Evolutionary conservation across 2,888 invertebrate genomes (phyloP).

Genomic region (Lumbricus terrestris): DNA sequence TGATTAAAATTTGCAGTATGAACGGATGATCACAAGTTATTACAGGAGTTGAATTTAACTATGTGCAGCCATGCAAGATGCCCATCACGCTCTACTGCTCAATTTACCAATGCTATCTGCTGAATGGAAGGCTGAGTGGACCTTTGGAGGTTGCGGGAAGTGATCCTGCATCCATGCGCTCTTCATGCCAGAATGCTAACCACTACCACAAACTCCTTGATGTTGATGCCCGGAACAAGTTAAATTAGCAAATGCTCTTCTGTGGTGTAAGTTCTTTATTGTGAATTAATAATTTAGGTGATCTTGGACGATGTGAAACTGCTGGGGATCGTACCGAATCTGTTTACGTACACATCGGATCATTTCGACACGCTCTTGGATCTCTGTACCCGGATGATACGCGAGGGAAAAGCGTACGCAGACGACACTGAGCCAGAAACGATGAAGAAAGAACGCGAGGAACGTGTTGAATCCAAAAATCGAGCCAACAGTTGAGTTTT

Average conservation of each 20-base stretch:
- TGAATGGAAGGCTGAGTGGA: no score
- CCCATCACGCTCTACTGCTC: no score
- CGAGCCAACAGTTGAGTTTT: conserved; percentile 74
- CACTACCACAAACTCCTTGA: no score
- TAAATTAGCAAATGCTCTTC: not conserved
- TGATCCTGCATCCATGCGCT: no score
- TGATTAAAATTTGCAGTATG: no score
- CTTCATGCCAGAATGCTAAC: no score
- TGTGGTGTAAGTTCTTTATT: not conserved
- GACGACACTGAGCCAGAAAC: conserved; percentile 91
- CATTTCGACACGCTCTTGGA: conserved; percentile 89
- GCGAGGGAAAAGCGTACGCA: conserved; percentile 87
- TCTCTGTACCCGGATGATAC: conserved; percentile 83
- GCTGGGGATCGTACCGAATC: conserved; percentile 86
- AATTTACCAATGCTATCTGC: no score
- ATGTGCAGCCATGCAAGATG: no score
- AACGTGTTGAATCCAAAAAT: conserved; percentile 79
- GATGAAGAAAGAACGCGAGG: conserved; percentile 93
- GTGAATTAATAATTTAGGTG: conserved; percentile 57
- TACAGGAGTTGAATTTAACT: no score
- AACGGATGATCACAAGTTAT: no score
- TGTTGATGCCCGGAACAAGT: no score
- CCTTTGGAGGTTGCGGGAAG: no score
- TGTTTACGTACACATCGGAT: conserved; percentile 91
- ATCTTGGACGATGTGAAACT: conserved; percentile 89